Evolutionary conservation across 2,888 invertebrate genomes (phyloP), one percentile per base, ranked within the genome.

Genomic region (Hydrotaea diabolus): DNA sequence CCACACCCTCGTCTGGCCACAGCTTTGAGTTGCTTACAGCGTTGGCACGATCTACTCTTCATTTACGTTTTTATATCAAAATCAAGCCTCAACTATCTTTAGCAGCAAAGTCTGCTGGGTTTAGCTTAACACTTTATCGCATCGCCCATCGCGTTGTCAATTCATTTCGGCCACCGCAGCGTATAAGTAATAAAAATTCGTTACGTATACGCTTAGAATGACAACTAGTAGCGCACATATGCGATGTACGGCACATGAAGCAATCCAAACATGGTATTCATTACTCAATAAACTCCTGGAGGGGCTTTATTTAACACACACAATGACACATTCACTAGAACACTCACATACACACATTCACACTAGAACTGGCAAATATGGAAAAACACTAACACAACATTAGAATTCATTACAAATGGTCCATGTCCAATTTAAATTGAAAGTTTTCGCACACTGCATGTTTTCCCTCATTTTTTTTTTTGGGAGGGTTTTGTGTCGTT

Each of bases 401-500:
- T 89, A 87, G 88, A 89, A 89, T 90, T 89, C 88, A 89, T 89
- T 88, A 88, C 88, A 89, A 89, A 89, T 89, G 88, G 87, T 85
- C 55, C 74, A 80, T 83, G 80, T 80, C 76, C 74, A 81, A 74
- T 78, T 75, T 77, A 75, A 75, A 80, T 77, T 80, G 55, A 77
- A 62, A 77, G 11, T 77, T 77, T 69, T 43, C 59, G 19, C 64
- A 64, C 62, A 76, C 46, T 46, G 19, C 7, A 31, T 57, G 55
- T 57, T 39, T 11, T 74, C 57, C 21, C 8, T 17, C 36, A 43
- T n/a, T 39, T 59, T 74, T 55, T n/a, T 11, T 21, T 5, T 75
- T 69, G 1, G 46, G 17, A 9, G 21, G 19, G 46, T 21, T n/a
- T 15, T 49, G 17, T n/a, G 36, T 74, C 15, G 36, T n/a, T n/a